Conservation (phyloP, 2,888 invertebrate genomes). For the Buathra laborator region DNA sequence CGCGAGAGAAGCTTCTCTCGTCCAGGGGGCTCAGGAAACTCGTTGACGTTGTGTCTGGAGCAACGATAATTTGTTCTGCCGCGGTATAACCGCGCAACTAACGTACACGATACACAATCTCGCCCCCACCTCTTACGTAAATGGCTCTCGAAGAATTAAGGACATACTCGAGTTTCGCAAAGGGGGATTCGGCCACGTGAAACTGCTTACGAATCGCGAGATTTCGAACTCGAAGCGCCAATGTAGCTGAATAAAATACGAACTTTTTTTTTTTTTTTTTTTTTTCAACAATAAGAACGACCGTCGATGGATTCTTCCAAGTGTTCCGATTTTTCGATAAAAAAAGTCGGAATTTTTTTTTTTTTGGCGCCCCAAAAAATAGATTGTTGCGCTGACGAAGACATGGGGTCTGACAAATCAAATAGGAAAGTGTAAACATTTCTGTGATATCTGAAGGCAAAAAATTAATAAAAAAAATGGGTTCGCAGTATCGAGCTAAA, state of each 20-base stretch:
- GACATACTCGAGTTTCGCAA: conserved; percentile 25
- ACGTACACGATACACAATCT: not conserved
- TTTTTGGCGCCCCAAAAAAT: no score
- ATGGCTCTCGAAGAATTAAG: not conserved
- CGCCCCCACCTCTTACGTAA: not conserved
- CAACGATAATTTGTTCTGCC: not conserved
- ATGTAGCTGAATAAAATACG: not conserved
- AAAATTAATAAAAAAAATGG: no score
- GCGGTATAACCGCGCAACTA: not conserved
- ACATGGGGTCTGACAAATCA: no score
- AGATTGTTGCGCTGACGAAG: no score
- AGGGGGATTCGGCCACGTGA: not conserved
- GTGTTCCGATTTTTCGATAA: not conserved
- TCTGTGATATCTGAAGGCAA: no score
- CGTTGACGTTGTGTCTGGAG: not conserved
- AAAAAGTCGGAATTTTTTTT: no score
- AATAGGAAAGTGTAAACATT: no score
- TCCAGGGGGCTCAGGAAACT: conserved; percentile 1
- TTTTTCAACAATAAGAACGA: not conserved
- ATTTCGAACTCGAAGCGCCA: not conserved
- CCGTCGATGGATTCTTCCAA: not conserved
- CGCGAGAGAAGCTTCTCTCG: conserved; percentile 28
- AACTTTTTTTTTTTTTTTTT: not conserved
- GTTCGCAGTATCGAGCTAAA: no score
- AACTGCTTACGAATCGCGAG: not conserved